Base-by-base conservation (phyloP, 2,113 vertebrate species). In the Conger conger region DNA sequence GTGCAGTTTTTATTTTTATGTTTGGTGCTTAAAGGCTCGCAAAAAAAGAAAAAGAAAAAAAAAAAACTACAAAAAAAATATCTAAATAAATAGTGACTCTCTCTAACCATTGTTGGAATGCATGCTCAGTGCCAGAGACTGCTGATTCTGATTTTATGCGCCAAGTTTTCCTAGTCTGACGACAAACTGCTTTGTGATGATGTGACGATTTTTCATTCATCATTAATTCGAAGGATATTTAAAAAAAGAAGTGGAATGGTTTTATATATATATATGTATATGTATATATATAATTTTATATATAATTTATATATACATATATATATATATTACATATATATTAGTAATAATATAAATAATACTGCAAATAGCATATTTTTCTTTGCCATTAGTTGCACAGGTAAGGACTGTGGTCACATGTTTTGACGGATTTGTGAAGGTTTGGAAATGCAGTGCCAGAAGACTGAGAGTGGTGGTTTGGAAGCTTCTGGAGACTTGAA, bases 51-150 rank as follows among this genome's bases (percentile, higher is more conserved):
- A 89, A 85, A 81, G 84, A 83, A 63, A 30, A 68, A 45, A 79
- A 80, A 90, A 85, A 86, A 85, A 79, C 11, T n/a, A n/a, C n/a
- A 78, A 45, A 79, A 80, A 87, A 85, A 85, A 86, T 60, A 83
- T 40, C 30, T n/a, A 35, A 77, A n/a, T n/a, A 38, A 80, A 78
- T 30, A 50, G 38, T 36, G 60, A 91, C 93, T 91, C 90, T 91
- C 90, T 94, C 89, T 91, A 92, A 91, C 91, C 91, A 88, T 88
- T 92, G 91, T 94, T 94, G 90, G 92, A 91, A 86, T 92, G 95
- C 96, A 95, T 94, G 95, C 88, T 87, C 88, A 88, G 86, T 80
- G 88, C 93, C 93, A 85, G 92, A 87, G 84, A 90, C 87, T 53
- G 83, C 89, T 87, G 81, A 68, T 89, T 83, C 79, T 86, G 87